These are phyloP conservation scores for Drosophila borborema DNA, from an alignment of 2,888 invertebrate genomes.

Conservation along the genomic window DNA sequence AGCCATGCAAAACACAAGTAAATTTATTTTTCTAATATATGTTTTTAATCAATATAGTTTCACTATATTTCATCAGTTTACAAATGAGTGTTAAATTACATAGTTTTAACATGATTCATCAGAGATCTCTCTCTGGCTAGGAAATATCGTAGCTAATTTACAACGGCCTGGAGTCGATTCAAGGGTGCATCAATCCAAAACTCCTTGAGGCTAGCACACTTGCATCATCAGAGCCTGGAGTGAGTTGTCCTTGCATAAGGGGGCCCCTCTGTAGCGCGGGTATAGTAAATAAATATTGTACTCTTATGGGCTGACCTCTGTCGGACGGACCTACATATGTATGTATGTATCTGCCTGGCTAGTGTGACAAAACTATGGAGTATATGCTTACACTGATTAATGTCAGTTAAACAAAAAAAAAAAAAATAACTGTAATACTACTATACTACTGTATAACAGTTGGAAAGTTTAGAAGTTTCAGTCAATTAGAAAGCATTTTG, in stretches of 20 bases:
- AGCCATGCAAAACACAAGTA: not conserved
- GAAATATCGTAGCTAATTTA: not conserved
- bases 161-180: not conserved
- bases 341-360: not conserved
- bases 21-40: not conserved
- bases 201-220: not conserved
- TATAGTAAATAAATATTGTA: not conserved
- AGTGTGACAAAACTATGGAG: not conserved
- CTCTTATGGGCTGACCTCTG: not conserved
- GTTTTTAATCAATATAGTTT: not conserved
- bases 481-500: slow-evolving; percentile 5
- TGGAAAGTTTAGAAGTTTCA: not conserved
- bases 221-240: not conserved
- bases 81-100: not conserved
- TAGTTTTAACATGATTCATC: not conserved
- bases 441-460: slow-evolving; percentile 4
- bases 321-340: not conserved
- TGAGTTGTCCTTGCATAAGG: not conserved
- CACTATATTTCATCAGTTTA: not conserved
- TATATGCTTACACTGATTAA: not conserved
- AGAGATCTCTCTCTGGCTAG: not conserved
- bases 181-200: no score
- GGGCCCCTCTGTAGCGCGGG: not conserved
- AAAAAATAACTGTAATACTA: not conserved
- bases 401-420: not conserved